phyloP scores from a whole-genome alignment of 2,797 vertebrate species.

The Psittacula derbiana region DNA sequence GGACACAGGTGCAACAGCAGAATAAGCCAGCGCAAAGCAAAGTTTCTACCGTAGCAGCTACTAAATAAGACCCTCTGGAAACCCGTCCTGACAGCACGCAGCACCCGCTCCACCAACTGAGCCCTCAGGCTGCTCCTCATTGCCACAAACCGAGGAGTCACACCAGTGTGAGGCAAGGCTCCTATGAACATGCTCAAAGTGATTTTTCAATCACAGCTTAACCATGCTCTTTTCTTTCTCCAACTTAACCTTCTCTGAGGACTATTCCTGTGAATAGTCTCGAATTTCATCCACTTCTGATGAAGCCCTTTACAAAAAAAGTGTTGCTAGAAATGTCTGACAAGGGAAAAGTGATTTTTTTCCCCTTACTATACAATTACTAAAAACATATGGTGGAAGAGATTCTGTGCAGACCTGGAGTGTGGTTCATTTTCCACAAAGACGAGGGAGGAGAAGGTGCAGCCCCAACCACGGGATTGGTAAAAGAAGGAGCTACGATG shows the following conservation, averaged over 20 bases:
- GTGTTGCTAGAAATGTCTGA: constrained; percentile 55
- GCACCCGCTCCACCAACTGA: neutral
- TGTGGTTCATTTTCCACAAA: constrained; percentile 13
- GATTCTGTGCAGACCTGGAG: constrained; percentile 2
- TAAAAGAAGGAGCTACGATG: neutral
- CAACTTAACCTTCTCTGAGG: constrained; percentile 1
- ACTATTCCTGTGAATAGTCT: neutral
- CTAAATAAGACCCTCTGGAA: neutral
- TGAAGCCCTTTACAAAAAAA: constrained; percentile 36
- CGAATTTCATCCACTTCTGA: constrained; percentile 53
- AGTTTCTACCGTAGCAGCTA: neutral
- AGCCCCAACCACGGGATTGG: neutral
- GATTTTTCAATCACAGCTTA: neutral
- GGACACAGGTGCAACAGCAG: neutral
- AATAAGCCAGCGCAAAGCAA: neutral
- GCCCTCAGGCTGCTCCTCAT: neutral
- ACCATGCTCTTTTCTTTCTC: neutral
- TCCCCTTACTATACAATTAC: neutral
- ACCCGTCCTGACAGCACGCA: neutral
- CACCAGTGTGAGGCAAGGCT: neutral
- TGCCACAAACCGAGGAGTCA: neutral
- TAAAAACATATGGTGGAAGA: constrained; percentile 51
- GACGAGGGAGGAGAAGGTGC: neutral
- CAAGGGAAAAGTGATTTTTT: constrained; percentile 45
- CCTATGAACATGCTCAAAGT: neutral